A percentile compares a stretch with the other conserved stretches of the same genome.
These are phyloP conservation scores for Lysiphlebus fabarum DNA, from an alignment of 1,140 invertebrate species.

Conservation along the genomic window DNA sequence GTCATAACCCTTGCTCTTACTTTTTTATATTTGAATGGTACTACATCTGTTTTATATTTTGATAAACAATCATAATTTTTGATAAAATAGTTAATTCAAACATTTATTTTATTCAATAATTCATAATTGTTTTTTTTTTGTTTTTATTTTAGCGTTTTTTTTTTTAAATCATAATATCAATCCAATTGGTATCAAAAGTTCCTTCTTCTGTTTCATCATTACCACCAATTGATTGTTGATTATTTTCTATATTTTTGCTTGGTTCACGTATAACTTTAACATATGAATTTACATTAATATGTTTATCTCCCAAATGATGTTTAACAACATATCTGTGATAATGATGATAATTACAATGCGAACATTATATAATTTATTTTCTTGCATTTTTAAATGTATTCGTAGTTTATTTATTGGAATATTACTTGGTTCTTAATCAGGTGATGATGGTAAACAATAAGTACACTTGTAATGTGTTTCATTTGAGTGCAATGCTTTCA, in stretches of 20 bases:
- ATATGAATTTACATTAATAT: conserved; percentile 56
- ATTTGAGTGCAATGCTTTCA: conserved; percentile 67
- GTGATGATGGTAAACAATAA: conserved; percentile 60
- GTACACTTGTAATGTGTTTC: conserved; percentile 64
- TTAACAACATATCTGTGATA: conserved; percentile 63
- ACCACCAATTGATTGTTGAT: conserved; percentile 12
- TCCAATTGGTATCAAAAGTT: conserved; percentile 40
- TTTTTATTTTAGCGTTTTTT: conserved; percentile 2
- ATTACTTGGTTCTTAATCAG: conserved; percentile 45
- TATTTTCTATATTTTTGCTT: conserved; percentile 48
- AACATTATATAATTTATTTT: conserved; percentile 67
- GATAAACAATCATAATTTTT: neutral
- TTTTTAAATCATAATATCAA: conserved; percentile 34
- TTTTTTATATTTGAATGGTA: conserved; percentile 34
- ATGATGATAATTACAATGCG: conserved; percentile 64
- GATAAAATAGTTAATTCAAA: no score
- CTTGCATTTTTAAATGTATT: conserved; percentile 73
- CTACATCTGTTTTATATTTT: conserved; percentile 9
- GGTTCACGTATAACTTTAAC: conserved; percentile 59
- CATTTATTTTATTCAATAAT: no score
- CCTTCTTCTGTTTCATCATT: conserved; percentile 30
- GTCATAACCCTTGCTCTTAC: neutral
- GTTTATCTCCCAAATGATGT: conserved; percentile 63
- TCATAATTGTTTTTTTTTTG: neutral
- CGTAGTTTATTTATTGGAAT: conserved; percentile 61